Conservation (phyloP, 2,888 invertebrate genomes). For the Neoaliturus tenellus region DNA sequence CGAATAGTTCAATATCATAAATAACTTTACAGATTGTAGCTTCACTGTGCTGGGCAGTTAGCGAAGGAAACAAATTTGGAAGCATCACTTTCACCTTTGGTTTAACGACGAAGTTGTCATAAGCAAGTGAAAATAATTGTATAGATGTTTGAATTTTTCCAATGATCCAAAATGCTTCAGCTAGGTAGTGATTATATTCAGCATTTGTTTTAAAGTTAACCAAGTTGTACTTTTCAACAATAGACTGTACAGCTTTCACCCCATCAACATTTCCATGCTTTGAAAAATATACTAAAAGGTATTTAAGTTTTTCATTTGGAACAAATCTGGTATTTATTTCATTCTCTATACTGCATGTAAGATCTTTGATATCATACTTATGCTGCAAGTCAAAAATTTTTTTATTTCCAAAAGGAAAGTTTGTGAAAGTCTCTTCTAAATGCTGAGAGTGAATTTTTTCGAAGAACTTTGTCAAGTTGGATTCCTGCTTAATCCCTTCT, state of each 20-base stretch:
- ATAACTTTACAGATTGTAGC: background rate
- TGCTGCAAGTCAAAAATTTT: background rate
- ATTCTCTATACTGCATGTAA: background rate
- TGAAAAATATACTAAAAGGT: background rate
- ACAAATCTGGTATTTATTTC: background rate
- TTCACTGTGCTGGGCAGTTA: slow-evolving; percentile 19
- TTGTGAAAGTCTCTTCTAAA: background rate
- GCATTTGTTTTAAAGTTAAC: background rate
- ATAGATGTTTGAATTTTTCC: background rate
- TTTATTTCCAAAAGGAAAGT: background rate
- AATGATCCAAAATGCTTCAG: slow-evolving; percentile 18
- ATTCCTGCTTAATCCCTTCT: background rate
- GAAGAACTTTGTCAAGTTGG: background rate
- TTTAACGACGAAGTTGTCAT: background rate
- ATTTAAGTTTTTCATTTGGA: background rate
- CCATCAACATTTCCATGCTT: slow-evolving; percentile 18
- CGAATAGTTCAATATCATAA: slow-evolving; percentile 32
- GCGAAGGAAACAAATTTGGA: background rate
- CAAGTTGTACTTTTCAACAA: background rate
- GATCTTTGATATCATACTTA: background rate
- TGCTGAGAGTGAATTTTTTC: background rate
- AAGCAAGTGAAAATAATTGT: background rate
- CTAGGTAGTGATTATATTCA: slow-evolving; percentile 29
- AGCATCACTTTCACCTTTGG: slow-evolving; percentile 33
- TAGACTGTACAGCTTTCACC: slow-evolving; percentile 7